A percentile compares a stretch with the other conserved stretches of the same genome.
Evolutionary conservation across 1,140 invertebrate species (phyloP).

Genomic region (Leptinotarsa texana): DNA sequence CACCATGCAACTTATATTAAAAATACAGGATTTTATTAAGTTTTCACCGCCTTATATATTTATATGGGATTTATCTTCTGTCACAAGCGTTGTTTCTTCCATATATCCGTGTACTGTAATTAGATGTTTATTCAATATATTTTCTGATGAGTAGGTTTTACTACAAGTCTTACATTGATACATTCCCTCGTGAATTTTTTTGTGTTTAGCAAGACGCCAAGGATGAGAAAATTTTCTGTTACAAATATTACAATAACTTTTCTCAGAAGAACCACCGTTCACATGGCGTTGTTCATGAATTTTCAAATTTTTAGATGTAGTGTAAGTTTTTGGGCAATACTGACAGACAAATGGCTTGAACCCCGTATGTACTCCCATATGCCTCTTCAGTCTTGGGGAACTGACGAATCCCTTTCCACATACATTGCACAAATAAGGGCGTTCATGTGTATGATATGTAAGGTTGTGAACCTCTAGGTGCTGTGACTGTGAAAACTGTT

Average conservation of each 20-base stretch:
- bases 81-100: not conserved
- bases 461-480: conserved; percentile 1
- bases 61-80: not conserved
- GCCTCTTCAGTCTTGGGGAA: conserved; percentile 50
- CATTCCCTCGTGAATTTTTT: not conserved
- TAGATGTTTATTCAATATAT: not conserved
- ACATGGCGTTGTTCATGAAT: not conserved
- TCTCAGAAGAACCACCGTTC: not conserved
- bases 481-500: not conserved
- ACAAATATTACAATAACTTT: not conserved
- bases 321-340: conserved; percentile 57
- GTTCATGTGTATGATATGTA: conserved; percentile 43
- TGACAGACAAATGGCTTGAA: conserved; percentile 51
- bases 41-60: too few species aligned
- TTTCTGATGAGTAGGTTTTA: not conserved
- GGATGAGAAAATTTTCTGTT: not conserved
- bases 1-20: too few species aligned
- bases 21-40: too few species aligned
- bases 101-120: not conserved
- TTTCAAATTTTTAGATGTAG: conserved; percentile 64
- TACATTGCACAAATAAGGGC: conserved; percentile 55
- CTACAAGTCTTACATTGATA: not conserved
- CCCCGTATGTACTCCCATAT: conserved; percentile 53
- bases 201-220: not conserved
- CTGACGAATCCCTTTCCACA: conserved; percentile 58